Evolutionary conservation across 2,888 invertebrate genomes (phyloP).

Genomic region (Tetheella fluctuosa): DNA sequence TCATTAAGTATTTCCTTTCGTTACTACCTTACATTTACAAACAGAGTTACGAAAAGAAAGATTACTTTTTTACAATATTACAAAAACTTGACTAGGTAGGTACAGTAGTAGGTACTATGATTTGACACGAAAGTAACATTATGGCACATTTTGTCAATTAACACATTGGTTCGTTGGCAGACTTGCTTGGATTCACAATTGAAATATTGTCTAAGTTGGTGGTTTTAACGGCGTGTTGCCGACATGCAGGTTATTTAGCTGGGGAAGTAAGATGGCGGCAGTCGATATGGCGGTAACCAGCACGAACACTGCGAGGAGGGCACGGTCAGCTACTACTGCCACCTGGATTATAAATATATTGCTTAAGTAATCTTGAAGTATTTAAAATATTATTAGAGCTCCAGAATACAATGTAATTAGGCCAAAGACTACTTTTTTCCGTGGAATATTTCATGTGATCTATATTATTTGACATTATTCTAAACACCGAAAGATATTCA

Average conservation of each 20-base stretch:
- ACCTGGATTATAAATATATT: constrained; percentile 66
- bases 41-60: too few relatives aligned
- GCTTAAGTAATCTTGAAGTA: neutral
- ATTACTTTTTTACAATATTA: neutral
- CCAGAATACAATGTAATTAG: too few relatives aligned
- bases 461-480: too few relatives aligned
- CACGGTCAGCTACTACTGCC: constrained; percentile 92
- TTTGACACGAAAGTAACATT: neutral
- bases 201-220: constrained; percentile 57
- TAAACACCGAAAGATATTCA: too few relatives aligned
- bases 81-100: neutral
- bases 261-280: constrained; percentile 88
- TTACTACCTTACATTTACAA: too few relatives aligned
- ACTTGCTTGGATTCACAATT: constrained; percentile 29
- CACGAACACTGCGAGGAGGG: constrained; percentile 90
- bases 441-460: too few relatives aligned
- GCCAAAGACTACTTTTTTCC: too few relatives aligned
- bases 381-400: too few relatives aligned
- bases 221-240: constrained; percentile 78
- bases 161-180: constrained; percentile 40
- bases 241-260: constrained; percentile 83
- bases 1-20: too few relatives aligned
- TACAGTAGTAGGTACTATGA: neutral
- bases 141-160: constrained; percentile 6
- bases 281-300: constrained; percentile 91